Evolutionary conservation across 30 jellyfish, hydroid and myxozoan species (phyloP).

Genomic region (Mastigias papua): DNA sequence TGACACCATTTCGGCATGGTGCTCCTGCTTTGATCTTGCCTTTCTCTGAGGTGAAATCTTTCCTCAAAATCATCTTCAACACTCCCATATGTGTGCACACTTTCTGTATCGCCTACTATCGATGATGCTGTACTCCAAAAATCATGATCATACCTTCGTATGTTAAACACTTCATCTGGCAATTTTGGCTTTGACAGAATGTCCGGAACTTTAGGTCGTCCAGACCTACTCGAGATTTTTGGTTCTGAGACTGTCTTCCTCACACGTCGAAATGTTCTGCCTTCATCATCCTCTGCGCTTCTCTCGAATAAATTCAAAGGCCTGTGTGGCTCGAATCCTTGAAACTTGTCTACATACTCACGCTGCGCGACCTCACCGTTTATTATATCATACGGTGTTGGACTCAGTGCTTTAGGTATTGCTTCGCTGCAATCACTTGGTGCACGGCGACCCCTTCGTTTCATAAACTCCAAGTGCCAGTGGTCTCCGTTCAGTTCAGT

Average conservation of each 20-base stretch:
- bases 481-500: constrained; percentile 48
- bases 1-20: constrained; percentile 11
- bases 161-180: constrained; percentile 38
- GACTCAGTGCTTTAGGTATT: constrained; percentile 38
- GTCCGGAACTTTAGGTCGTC: constrained; percentile 71
- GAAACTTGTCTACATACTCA: constrained; percentile 10
- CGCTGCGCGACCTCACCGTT: constrained; percentile 50
- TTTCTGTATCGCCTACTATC: constrained; percentile 51
- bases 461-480: constrained; percentile 64
- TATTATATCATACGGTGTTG: constrained; percentile 40
- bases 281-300: constrained; percentile 7
- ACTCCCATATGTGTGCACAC: constrained; percentile 36
- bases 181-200: constrained; percentile 52
- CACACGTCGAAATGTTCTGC: constrained; percentile 9
- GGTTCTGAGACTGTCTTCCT: constrained; percentile 60
- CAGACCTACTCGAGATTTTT: constrained; percentile 19
- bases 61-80: constrained; percentile 64
- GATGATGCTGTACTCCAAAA: constrained; percentile 65
- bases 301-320: constrained; percentile 55
- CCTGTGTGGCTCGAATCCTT: constrained; percentile 60
- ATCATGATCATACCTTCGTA: constrained; percentile 45
- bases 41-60: constrained; percentile 9
- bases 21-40: constrained; percentile 11
- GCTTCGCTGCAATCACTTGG: constrained; percentile 55
- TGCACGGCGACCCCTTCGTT: constrained; percentile 71